Conservation (phyloP, 2,113 vertebrate species). For the Myrmecobius fasciatus region DNA sequence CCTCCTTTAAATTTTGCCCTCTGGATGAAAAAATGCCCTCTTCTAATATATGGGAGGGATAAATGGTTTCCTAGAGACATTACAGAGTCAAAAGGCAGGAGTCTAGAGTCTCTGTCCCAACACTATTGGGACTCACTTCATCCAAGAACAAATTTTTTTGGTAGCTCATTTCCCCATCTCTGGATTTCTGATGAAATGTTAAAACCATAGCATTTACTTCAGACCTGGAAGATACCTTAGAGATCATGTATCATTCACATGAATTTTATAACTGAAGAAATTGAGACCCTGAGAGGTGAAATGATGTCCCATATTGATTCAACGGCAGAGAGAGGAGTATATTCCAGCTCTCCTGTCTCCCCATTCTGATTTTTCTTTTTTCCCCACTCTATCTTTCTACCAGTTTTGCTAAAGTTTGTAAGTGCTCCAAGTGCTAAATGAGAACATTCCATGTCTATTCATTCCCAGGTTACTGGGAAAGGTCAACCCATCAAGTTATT, state of each 20-base stretch:
- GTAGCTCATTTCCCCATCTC: background rate
- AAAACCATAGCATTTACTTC: background rate
- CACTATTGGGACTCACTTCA: background rate
- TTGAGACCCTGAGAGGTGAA: background rate
- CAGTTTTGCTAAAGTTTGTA: slow-evolving; percentile 45
- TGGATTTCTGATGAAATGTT: background rate
- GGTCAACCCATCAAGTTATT: slow-evolving; percentile 34
- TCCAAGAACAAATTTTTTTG: background rate
- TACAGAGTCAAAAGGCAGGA: background rate
- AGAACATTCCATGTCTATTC: slow-evolving; percentile 43
- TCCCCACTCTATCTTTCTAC: background rate
- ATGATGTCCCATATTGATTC: background rate
- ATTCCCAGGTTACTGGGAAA: slow-evolving; percentile 63
- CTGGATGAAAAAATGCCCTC: background rate
- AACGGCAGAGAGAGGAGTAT: background rate
- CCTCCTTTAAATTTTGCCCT: background rate
- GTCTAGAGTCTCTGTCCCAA: background rate
- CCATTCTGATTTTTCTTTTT: background rate
- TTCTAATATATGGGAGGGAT: background rate
- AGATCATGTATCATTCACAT: background rate
- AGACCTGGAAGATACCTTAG: background rate
- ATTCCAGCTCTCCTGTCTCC: background rate
- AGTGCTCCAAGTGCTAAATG: slow-evolving; percentile 25
- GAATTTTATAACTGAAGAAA: background rate
- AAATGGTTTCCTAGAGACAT: background rate